Base-by-base conservation (phyloP, 2,888 invertebrate genomes). In the Malachius bipustulatus region DNA sequence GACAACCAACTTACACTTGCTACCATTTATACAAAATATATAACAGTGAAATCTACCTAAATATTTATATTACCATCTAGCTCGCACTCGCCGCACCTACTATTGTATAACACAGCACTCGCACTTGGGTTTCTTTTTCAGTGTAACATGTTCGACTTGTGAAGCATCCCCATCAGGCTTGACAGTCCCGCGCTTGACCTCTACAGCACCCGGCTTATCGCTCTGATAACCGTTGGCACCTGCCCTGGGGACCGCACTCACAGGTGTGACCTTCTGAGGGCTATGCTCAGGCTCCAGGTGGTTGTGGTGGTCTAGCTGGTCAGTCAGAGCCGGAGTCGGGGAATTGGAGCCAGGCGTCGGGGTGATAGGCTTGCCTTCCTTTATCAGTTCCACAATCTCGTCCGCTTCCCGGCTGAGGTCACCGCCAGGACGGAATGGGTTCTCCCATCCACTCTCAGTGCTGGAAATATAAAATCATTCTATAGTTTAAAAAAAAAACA, bases 381-480 rank as follows among this genome's bases (percentile, higher is more conserved):
- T 89, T 62, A 91, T 90, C 65, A 89, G 72, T 57, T 90, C 88
- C 43, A 94, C 90, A 52, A 94, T 91, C 67, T 91, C 90, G 63
- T 94, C 94, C 14, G 94, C 93, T 66, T 94, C 89, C 52, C 83
- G 75, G 56, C 89, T 89, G 55, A 96, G 69, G 66, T 93, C 91
- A 41, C 94, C 93, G 55, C 91, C 94, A 15, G 93, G 93, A 59
- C 91, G 80, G 72, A 96, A 96, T 38, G 94, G 94, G 66, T 94
- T 96, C 66, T 96, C 94, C 82, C 91, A 89, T 46, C 90, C 90
- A 58, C 89, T 91, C 62, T 93, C 93, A 63, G 85, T 82, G 66
- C 93, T 94, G 73, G 10, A 69, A 69, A 10, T 9, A 29, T 29
- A 24, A 24, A 8, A 8, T 24, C 9, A 24, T 8, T 8, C 24